These are phyloP conservation scores for Meandrusa payeni DNA, from an alignment of 2,888 invertebrate species.

Conservation along the genomic window DNA sequence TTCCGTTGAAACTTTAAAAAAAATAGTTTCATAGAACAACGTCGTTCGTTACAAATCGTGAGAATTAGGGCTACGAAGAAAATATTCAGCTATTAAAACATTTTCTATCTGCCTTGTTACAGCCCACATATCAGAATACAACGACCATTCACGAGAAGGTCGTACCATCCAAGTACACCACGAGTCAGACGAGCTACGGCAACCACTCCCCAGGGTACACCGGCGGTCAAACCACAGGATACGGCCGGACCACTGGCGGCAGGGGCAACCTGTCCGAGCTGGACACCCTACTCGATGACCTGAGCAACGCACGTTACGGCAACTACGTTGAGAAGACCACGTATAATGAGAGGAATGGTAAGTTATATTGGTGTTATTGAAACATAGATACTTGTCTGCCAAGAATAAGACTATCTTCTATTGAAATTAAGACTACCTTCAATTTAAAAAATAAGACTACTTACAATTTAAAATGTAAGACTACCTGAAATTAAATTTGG, in stretches of 20 bases:
- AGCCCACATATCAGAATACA: slow-evolving; percentile 85
- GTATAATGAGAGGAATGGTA: slow-evolving; percentile 58
- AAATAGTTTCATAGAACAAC: no score
- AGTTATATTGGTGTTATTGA: no score
- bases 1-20: no score
- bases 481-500: no score
- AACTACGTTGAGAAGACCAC: slow-evolving; percentile 61
- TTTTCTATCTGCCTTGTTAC: slow-evolving; percentile 44
- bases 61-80: no score
- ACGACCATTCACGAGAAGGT: slow-evolving; percentile 67
- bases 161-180: slow-evolving; percentile 64
- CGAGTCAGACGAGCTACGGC: slow-evolving; percentile 42
- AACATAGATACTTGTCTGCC: no score
- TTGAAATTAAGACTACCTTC: not conserved
- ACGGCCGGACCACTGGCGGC: slow-evolving; percentile 53
- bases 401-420: not conserved
- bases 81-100: no score
- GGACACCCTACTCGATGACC: slow-evolving; percentile 94
- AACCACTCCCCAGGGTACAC: slow-evolving; percentile 45
- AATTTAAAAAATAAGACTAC: no score
- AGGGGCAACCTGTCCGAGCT: slow-evolving; percentile 92
- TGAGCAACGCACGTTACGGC: slow-evolving; percentile 87
- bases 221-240: slow-evolving; percentile 37
- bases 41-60: no score
- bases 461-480: no score